These are phyloP conservation scores for Littorina saxatilis DNA, from an alignment of 1,140 invertebrate species.

Conservation along the genomic window DNA sequence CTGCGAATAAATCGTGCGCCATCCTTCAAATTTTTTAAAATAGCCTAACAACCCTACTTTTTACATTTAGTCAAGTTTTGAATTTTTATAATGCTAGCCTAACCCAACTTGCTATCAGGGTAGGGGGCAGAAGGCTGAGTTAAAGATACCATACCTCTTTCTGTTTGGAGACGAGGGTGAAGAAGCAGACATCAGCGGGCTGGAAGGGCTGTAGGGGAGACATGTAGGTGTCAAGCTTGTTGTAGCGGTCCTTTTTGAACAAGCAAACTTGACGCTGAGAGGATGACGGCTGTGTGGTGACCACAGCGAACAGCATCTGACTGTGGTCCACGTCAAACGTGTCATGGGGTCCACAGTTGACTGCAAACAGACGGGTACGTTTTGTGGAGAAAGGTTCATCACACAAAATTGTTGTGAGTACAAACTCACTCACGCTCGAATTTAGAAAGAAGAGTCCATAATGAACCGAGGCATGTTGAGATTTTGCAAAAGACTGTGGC, in stretches of 20 bases:
- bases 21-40: no score
- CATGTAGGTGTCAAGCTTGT: neutral
- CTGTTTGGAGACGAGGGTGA: no score
- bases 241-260: neutral
- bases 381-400: neutral
- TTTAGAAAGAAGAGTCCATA: neutral
- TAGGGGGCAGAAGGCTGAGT: no score
- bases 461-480: neutral
- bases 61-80: no score
- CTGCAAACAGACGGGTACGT: neutral
- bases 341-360: neutral
- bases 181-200: constrained; percentile 15
- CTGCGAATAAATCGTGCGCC: no score
- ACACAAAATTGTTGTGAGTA: neutral
- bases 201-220: neutral
- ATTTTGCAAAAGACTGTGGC: neutral
- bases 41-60: no score
- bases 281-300: neutral
- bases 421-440: neutral
- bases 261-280: neutral
- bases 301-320: neutral
- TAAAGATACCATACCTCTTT: no score
- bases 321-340: neutral
- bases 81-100: no score
- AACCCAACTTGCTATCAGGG: no score